Percentiles rank a stretch among this genome's conserved stretches.
Conservation (phyloP, 2,888 invertebrate species). For the Tetropium fuscum region DNA sequence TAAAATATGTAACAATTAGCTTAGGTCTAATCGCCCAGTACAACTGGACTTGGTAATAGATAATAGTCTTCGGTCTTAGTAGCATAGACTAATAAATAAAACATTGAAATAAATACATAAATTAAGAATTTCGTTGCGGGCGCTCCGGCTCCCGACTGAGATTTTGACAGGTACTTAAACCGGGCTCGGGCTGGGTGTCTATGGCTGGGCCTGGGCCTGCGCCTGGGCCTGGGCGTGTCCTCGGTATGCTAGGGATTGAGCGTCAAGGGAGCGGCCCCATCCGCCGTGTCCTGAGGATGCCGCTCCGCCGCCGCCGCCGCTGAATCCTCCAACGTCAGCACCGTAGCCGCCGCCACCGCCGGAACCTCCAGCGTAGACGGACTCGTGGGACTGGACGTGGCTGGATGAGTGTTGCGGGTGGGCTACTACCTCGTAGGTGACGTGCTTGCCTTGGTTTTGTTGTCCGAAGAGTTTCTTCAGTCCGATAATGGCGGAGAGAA, state of each 20-base stretch:
- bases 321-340: conserved; percentile 69
- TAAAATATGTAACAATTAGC: conserved; percentile 58
- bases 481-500: conserved; percentile 85
- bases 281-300: conserved; percentile 69
- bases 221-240: conserved; percentile 73
- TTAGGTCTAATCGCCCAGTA: conserved; percentile 53
- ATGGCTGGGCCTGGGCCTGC: too few species aligned
- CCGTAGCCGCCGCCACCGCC: conserved; percentile 68
- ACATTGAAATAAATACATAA: conserved; percentile 46
- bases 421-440: conserved; percentile 88
- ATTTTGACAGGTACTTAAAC: conserved; percentile 63
- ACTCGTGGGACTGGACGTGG: conserved; percentile 78
- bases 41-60: conserved; percentile 50
- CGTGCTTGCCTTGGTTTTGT: conserved; percentile 81
- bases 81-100: conserved; percentile 29
- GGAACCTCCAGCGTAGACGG: conserved; percentile 65
- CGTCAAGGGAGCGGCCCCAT: conserved; percentile 79
- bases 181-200: conserved; percentile 45
- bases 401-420: conserved; percentile 84
- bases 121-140: conserved; percentile 29
- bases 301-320: conserved; percentile 68
- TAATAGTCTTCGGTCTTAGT: conserved; percentile 54
- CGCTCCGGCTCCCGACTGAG: conserved; percentile 47
- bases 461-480: conserved; percentile 84
- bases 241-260: conserved; percentile 84